Percentiles rank a stretch among this genome's conserved stretches.
phyloP scores from a whole-genome alignment of 2,888 invertebrate genomes.

The Catocala sponsa region DNA sequence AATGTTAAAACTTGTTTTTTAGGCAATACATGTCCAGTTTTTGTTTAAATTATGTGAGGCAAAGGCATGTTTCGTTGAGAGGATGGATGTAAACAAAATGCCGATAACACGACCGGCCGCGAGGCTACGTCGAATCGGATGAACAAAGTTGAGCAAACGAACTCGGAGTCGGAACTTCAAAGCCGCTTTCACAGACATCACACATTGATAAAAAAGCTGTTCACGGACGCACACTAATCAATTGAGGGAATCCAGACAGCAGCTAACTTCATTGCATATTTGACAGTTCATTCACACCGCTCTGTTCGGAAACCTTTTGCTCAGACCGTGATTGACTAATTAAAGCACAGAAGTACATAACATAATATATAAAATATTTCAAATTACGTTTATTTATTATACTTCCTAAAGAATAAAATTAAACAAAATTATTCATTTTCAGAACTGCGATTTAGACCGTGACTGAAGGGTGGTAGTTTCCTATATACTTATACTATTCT shows the following conservation, averaged over 20 bases:
- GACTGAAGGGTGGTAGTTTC: slow-evolving; percentile 18
- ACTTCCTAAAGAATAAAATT: no score
- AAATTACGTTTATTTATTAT: no score
- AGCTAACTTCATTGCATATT: slow-evolving; percentile 79
- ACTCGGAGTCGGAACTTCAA: slow-evolving; percentile 60
- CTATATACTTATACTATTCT: no score
- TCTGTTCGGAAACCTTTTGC: slow-evolving; percentile 54
- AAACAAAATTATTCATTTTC: background rate
- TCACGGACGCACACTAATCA: slow-evolving; percentile 58
- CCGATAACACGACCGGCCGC: slow-evolving; percentile 50
- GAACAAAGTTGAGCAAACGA: slow-evolving; percentile 53
- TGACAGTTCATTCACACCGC: slow-evolving; percentile 82
- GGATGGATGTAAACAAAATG: slow-evolving; percentile 60
- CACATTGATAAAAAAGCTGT: slow-evolving; percentile 58
- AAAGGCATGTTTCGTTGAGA: slow-evolving; percentile 58
- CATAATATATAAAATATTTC: no score
- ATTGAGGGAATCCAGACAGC: slow-evolving; percentile 67
- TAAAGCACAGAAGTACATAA: background rate
- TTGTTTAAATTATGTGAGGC: slow-evolving; percentile 62
- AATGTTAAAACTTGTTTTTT: slow-evolving; percentile 41
- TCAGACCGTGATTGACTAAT: background rate
- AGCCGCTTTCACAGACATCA: slow-evolving; percentile 70
- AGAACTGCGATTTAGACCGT: no score
- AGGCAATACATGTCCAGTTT: slow-evolving; percentile 55
- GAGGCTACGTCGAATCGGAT: slow-evolving; percentile 57